Evolutionary conservation across 2,797 vertebrate species (phyloP), one percentile per base, ranked within the genome.

Genomic region (Benthosema pterotum): DNA sequence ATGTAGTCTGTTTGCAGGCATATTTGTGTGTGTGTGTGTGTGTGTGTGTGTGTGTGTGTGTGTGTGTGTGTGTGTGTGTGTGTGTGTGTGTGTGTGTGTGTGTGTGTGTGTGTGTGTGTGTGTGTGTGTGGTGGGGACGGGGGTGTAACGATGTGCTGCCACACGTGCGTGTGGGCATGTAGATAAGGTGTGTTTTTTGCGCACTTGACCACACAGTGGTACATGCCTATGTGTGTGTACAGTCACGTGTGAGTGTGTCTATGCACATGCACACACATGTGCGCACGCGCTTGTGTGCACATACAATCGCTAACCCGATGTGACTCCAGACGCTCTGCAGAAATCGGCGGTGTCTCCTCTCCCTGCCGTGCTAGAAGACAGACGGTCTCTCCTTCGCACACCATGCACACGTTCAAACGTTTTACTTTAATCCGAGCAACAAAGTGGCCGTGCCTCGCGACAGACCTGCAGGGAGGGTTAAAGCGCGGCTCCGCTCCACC

Each of bases 311-410:
- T 77, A 83, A 83, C 61, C 1, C 48, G 7, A 51, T 60, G 2
- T 38, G 82, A 87, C 75, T 64, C 2, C 3, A 19, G 83, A 87
- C 13, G 69, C 58, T 83, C 53, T 19, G 12, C 87, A 88, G 82
- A 83, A 45, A 62, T 54, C 52, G 8, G 0, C 2, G 1, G 68
- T 74, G 87, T 87, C 81, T 80, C 71, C 69, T 75, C 71, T 28
- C 19, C 79, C 64, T 72, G 18, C 50, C 45, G 5, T 84, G 76
- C 57, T 74, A 68, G 63, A 85, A 87, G 82, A 43, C 87, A 88
- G 87, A 77, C 55, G 3, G n/a, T 47, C 12, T 46, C 32, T 11
- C 25, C 45, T 67, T 75, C 3, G 50, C 83, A 69, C 82, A 82
- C 19, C 0, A 78, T 14, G 32, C 1, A 57, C 52, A 49, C 0